A percentile compares a stretch with the other conserved stretches of the same genome.
Evolutionary conservation across 1,140 invertebrate genomes (phyloP).

Genomic region (Luehdorfia chinensis): DNA sequence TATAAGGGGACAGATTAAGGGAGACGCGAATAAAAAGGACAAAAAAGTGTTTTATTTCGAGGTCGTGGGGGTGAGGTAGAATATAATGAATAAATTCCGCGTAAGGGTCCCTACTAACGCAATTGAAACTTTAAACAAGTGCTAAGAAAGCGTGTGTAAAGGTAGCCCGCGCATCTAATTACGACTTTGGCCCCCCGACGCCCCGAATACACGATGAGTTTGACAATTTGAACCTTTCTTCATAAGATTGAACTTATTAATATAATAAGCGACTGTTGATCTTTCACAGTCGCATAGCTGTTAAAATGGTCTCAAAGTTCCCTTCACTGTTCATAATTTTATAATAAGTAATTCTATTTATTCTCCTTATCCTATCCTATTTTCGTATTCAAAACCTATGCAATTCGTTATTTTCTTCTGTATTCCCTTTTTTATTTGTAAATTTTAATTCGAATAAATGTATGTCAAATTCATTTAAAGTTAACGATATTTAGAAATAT

Average conservation of each 20-base stretch:
- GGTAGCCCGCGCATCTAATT: slow-evolving; percentile 67
- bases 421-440: too few relatives aligned
- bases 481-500: too few relatives aligned
- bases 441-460: too few relatives aligned
- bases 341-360: too few relatives aligned
- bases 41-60: slow-evolving; percentile 70
- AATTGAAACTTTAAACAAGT: slow-evolving; percentile 77
- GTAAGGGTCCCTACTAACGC: slow-evolving; percentile 63
- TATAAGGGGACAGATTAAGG: slow-evolving; percentile 41
- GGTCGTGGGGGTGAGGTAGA: slow-evolving; percentile 43
- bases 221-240: slow-evolving; percentile 60
- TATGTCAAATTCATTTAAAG: too few relatives aligned
- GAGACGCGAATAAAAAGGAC: slow-evolving; percentile 53
- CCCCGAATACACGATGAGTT: slow-evolving; percentile 66
- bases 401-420: too few relatives aligned
- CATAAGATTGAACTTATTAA: slow-evolving; percentile 67
- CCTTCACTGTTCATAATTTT: too few relatives aligned
- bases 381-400: too few relatives aligned
- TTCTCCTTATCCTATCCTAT: too few relatives aligned
- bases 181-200: slow-evolving; percentile 45
- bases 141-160: slow-evolving; percentile 75
- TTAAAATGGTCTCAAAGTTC: too few relatives aligned
- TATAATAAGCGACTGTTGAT: slow-evolving; percentile 49
- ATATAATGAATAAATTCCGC: slow-evolving; percentile 75
- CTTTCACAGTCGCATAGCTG: slow-evolving; percentile 21